A percentile compares a stretch with the other conserved stretches of the same genome.
These are phyloP conservation scores for Sycophaga agraensis DNA, from an alignment of 1,140 invertebrate genomes.

Conservation along the genomic window DNA sequence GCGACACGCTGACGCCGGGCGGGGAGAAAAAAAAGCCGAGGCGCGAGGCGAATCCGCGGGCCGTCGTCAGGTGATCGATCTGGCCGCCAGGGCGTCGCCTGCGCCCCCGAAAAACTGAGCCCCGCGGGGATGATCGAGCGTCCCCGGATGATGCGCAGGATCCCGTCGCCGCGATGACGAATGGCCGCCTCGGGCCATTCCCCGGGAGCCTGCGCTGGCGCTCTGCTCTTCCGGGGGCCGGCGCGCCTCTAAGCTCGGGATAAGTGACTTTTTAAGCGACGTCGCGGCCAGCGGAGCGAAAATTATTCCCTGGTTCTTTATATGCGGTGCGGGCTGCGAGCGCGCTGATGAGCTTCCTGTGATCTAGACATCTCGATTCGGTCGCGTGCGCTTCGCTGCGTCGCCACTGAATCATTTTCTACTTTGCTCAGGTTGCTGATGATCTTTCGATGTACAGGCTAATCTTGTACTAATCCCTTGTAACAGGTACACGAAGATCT, in stretches of 20 bases:
- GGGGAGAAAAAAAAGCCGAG: neutral
- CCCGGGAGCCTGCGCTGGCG: neutral
- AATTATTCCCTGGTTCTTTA: no score
- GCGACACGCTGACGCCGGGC: neutral
- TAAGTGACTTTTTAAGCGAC: no score
- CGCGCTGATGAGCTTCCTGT: no score
- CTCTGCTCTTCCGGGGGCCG: neutral
- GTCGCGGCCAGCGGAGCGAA: neutral
- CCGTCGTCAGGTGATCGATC: constrained; percentile 26
- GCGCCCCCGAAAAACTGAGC: neutral
- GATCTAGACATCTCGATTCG: no score
- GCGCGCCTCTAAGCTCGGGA: neutral
- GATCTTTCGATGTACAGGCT: no score
- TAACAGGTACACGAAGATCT: no score
- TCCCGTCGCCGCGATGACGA: neutral
- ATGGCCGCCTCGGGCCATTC: neutral
- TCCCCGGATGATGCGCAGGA: constrained; percentile 7
- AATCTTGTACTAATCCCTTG: no score
- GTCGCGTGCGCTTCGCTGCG: no score
- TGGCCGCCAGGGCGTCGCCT: constrained; percentile 10
- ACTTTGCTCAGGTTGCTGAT: no score
- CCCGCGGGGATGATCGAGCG: constrained; percentile 20
- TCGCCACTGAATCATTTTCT: no score
- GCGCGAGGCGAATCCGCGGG: neutral
- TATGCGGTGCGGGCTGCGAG: no score